Base-by-base conservation (phyloP, 2,797 vertebrate genomes). In the Alosa sapidissima region DNA sequence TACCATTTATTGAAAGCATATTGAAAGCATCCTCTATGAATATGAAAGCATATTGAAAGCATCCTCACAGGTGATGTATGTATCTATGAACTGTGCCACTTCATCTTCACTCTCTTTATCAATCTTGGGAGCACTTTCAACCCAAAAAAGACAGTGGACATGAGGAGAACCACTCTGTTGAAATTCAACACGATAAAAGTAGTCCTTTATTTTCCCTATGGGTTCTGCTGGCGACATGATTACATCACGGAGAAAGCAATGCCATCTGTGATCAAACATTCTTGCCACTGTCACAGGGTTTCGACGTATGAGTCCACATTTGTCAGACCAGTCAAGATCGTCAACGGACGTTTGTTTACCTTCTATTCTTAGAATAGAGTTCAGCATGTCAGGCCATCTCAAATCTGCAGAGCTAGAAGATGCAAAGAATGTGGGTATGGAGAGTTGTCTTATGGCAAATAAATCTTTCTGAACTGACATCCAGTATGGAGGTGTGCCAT, bases 221-320 rank as follows among this genome's bases (percentile, higher is more conserved):
- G 82, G 85, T 81, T 28, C 14, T 10, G 82, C 82, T 3, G 55
- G 82, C 9, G 82, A 86, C 75, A 86, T 47, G 9, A 84, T 84
- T 8, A 86, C 83, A 81, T 86, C 54, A 52, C 45, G 36, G 0
- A 84, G 10, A 47, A 84, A 86, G 24, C 45, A 36, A 21, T 84
- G 86, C 52, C 82, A 86, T 72, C 86, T 33, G 14, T 84, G 58
- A 9, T 86, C 83, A 86, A 87, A 84, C 58, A 87, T 84, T 60
- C 83, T 82, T 54, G 86, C 86, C 13, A 83, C 78, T 45, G 86
- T 84, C 2, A 84, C 86, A 14, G 83, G 83, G 11, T 84, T 84
- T 3, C 24, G 9, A 19, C 13, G n/a, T 11, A 84, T 2, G 0
- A 86, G 21, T 33, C 49, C 81, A 60, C 83, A 84, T 58, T 78